These are phyloP conservation scores for Lacerta viridis DNA, from an alignment of 2,797 vertebrate genomes.

Conservation along the genomic window DNA sequence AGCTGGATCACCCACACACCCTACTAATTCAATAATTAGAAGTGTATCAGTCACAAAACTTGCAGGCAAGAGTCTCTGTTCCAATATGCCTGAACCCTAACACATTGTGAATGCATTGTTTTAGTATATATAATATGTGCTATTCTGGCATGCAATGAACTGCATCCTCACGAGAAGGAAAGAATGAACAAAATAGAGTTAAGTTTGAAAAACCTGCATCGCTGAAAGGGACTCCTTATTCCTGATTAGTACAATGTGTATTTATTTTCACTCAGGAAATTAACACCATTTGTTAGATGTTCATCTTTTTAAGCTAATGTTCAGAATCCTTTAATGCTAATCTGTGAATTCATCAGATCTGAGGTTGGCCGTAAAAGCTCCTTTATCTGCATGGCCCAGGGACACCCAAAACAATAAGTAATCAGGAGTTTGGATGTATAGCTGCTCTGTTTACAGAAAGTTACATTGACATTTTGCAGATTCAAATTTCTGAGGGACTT, in stretches of 20 bases:
- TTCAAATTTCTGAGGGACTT: background rate
- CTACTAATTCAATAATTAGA: slow-evolving; percentile 64
- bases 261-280: slow-evolving; percentile 23
- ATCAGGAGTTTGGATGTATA: background rate
- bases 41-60: background rate
- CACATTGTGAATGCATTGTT: background rate
- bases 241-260: accelerated
- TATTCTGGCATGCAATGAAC: background rate
- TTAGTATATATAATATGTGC: background rate
- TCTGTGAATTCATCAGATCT: slow-evolving; percentile 12
- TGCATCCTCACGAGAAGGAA: background rate
- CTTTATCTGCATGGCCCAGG: background rate
- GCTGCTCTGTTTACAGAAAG: background rate
- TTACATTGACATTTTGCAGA: background rate
- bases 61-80: slow-evolving; percentile 55
- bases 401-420: slow-evolving; percentile 9
- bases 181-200: background rate
- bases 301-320: background rate
- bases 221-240: accelerated
- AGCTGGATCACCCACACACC: background rate
- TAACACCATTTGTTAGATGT: background rate
- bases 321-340: background rate
- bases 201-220: background rate
- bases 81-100: slow-evolving; percentile 61
- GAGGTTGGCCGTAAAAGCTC: background rate